Evolutionary conservation across 2,797 vertebrate species (phyloP).

Genomic region (Poecile montanus): DNA sequence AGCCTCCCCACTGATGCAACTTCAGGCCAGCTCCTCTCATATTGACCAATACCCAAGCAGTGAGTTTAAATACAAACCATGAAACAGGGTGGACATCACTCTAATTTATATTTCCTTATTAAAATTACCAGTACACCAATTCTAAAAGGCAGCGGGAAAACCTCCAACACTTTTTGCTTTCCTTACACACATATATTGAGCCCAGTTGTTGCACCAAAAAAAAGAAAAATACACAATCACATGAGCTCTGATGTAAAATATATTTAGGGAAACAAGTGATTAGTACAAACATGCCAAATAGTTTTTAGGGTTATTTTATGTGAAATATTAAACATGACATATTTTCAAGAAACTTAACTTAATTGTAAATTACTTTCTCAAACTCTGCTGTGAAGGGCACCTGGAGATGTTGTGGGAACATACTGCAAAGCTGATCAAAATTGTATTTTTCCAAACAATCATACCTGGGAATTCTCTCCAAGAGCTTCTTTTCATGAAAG

Average conservation of each 20-base stretch:
- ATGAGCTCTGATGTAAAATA: not conserved
- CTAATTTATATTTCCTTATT: not conserved
- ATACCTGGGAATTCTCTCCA: not conserved
- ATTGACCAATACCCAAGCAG: not conserved
- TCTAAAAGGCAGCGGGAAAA: not conserved
- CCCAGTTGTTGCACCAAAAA: not conserved
- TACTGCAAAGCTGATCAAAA: not conserved
- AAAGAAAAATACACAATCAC: not conserved
- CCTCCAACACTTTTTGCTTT: not conserved
- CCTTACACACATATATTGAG: not conserved
- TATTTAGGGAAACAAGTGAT: not conserved
- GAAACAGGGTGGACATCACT: not conserved
- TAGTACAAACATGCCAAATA: not conserved
- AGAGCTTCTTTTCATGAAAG: not conserved
- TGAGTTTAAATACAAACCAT: not conserved
- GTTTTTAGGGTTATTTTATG: not conserved
- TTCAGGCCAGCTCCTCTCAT: not conserved
- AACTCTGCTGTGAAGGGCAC: not conserved
- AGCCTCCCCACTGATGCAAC: not conserved
- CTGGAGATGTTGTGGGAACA: not conserved
- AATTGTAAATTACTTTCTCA: not conserved
- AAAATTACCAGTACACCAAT: not conserved
- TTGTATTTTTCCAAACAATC: not conserved
- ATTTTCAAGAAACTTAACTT: not conserved
- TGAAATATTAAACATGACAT: fast-evolving